These are phyloP conservation scores for Dromas ardeola DNA, from an alignment of 2,113 vertebrate genomes.

Conservation along the genomic window DNA sequence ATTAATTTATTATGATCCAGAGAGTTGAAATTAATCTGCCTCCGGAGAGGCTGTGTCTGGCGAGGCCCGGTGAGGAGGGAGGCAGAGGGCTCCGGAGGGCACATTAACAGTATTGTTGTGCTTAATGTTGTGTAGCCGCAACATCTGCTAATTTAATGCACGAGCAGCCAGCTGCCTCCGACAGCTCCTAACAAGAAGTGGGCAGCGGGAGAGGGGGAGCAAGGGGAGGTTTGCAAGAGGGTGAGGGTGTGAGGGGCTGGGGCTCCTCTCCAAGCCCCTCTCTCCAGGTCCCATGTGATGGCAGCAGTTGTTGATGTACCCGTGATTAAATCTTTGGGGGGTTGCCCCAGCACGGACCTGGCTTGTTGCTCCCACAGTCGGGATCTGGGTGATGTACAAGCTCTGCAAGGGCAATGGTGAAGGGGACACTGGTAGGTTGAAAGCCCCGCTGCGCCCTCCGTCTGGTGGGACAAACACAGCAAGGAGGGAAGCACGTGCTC, in stretches of 20 bases:
- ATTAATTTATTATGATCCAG: conserved; percentile 85
- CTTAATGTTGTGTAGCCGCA: conserved; percentile 63
- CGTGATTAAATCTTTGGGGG: rapidly evolving
- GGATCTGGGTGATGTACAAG: not conserved
- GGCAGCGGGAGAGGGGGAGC: not conserved
- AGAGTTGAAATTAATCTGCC: conserved; percentile 82
- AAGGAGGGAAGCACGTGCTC: not conserved
- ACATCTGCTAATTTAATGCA: conserved; percentile 76
- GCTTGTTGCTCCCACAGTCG: not conserved
- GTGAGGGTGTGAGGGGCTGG: not conserved
- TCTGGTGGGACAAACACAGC: not conserved
- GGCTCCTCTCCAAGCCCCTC: not conserved
- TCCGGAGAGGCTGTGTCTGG: conserved; percentile 66
- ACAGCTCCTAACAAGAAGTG: conserved; percentile 63
- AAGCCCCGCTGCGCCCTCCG: not conserved
- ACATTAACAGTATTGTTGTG: conserved; percentile 68
- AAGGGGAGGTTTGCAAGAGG: not conserved
- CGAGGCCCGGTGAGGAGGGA: conserved; percentile 5
- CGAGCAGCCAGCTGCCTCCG: conserved; percentile 58
- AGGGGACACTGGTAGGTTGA: not conserved
- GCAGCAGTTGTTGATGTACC: not conserved
- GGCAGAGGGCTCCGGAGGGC: conserved; percentile 56
- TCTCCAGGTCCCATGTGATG: not conserved
- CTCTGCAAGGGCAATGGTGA: not conserved
- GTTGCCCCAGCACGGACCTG: not conserved